Evolutionary conservation across 2,888 invertebrate genomes (phyloP), one percentile per base, ranked within the genome.

Genomic region (Agrochola macilenta): DNA sequence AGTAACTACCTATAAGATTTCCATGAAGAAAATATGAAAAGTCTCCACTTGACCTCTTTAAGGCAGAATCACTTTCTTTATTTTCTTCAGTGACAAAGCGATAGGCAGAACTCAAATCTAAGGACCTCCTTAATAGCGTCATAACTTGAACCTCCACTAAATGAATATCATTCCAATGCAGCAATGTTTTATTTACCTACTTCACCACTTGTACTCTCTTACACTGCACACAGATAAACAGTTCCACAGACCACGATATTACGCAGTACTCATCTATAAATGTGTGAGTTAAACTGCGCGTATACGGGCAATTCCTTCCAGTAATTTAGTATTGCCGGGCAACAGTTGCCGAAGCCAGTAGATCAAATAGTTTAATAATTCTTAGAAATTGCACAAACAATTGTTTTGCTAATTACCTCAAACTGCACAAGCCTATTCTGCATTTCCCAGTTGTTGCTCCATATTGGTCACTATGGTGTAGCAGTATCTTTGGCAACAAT

Each of bases 181-280:
- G 26, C 46, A 1, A 7, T 26, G 26, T 46, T 46, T 68, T 61
- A 68, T 46, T 54, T 76, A 20, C 11, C 12, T 17, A 52, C 23
- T 57, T 68, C 46, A 30, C 12, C 35, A 20, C 2, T 26, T n/a
- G 17, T 35, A 14, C 3, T 30, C 23, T 23, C 35, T 74, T 20
- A 49, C 63, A 14, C n/a, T n/a, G n/a, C 69, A 69, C 46, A 69
- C 49, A 60, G 3, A 23, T 9, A 30, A 0, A 57, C 30, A 5
- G 17, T 20, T 17, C 39, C n/a, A 14, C 26, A 49, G 49, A 8
- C 8, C 26, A 43, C 23, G 52, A 9, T 52, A 49, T 71, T n/a
- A 14, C 63, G 68, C n/a, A 64, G 72, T 58, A 78, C n/a, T 52
- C 49, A 26, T 63, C 26, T 74, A 4, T 35, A 46, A 20, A 63